These are phyloP conservation scores for Mimachlamys varia DNA, from an alignment of 2,888 invertebrate species.

Conservation along the genomic window DNA sequence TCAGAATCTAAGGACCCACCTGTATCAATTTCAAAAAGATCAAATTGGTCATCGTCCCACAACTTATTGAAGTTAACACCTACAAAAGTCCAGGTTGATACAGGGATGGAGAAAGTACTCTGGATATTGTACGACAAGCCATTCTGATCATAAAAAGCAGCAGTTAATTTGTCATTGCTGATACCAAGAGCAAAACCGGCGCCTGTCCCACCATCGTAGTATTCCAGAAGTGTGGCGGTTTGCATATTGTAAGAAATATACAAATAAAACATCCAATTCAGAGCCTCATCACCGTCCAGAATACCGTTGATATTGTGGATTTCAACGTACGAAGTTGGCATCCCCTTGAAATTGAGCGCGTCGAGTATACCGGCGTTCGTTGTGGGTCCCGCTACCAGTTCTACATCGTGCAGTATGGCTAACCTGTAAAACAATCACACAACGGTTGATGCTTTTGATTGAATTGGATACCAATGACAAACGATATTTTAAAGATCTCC, in stretches of 20 bases:
- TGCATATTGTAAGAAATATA: not conserved
- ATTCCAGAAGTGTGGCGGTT: not conserved
- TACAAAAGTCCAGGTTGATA: not conserved
- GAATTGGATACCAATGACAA: not conserved
- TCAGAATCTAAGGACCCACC: not conserved
- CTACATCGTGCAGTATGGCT: not conserved
- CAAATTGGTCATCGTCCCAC: not conserved
- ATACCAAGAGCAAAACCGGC: not conserved
- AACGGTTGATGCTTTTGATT: not conserved
- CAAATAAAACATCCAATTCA: slow-evolving; percentile 4
- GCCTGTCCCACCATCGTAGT: not conserved
- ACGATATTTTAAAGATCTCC: not conserved
- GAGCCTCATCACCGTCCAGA: not conserved
- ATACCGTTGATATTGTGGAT: not conserved
- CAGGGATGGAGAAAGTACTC: not conserved
- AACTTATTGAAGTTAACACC: not conserved
- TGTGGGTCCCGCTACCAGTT: not conserved
- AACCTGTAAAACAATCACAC: not conserved
- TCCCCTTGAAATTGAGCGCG: not conserved
- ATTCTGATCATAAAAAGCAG: not conserved
- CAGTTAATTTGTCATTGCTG: not conserved
- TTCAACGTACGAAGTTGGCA: not conserved
- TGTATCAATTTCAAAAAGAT: not conserved
- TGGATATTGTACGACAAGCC: not conserved
- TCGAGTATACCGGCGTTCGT: not conserved